phyloP scores from a whole-genome alignment of 2,888 invertebrate genomes.

The Trypoxylon attenuatum region DNA sequence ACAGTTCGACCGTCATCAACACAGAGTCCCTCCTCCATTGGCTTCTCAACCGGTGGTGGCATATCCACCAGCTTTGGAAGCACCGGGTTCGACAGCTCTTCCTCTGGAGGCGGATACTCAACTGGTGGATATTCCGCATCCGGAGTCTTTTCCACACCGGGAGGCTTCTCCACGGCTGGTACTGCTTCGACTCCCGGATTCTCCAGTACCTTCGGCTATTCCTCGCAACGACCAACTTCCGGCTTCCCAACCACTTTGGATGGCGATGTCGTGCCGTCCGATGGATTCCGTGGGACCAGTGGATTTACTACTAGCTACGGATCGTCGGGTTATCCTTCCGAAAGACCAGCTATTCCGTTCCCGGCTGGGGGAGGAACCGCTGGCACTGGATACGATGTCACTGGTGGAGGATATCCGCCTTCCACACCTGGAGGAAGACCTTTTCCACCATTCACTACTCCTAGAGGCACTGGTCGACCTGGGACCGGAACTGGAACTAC shows the following conservation, averaged over 20 bases:
- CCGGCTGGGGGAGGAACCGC: constrained; percentile 20
- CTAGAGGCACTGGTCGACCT: background rate
- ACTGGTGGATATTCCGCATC: background rate
- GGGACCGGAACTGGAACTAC: background rate
- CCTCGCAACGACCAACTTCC: background rate
- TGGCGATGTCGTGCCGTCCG: background rate
- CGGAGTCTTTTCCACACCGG: constrained; percentile 6
- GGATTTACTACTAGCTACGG: constrained; percentile 54
- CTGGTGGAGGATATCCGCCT: constrained; percentile 14
- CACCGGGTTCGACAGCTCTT: background rate
- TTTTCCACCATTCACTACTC: background rate
- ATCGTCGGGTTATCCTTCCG: constrained; percentile 63
- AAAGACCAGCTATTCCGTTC: constrained; percentile 28
- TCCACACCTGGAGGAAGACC: constrained; percentile 6
- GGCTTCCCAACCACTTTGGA: background rate
- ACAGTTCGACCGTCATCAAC: constrained; percentile 21
- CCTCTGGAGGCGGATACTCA: background rate
- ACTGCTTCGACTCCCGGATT: constrained; percentile 8
- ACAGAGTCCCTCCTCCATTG: background rate
- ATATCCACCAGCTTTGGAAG: constrained; percentile 14
- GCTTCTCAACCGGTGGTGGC: constrained; percentile 7
- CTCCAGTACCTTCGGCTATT: constrained; percentile 1
- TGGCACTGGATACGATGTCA: background rate
- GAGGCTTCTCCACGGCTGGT: constrained; percentile 12
- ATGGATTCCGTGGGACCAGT: constrained; percentile 24